Evolutionary conservation across 2,797 vertebrate species (phyloP), one percentile per base, ranked within the genome.

Genomic region (Lithobates sylvaticus): DNA sequence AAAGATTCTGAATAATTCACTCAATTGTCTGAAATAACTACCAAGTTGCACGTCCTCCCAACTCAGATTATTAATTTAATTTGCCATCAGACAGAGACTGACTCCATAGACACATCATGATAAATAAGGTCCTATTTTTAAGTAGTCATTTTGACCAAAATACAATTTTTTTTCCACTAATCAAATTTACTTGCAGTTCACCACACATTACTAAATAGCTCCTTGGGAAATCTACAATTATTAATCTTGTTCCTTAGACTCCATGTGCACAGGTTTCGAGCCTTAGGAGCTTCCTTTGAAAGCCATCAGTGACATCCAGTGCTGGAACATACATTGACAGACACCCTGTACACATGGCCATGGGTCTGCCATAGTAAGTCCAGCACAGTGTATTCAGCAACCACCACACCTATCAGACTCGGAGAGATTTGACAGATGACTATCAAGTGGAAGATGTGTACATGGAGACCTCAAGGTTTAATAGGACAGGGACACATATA

Each of bases 401-500:
- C 50, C 15, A 18, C 15, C 50, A 54, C 50, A 54, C 10, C 21
- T 9, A 7, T 23, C 21, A 8, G 10, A 61, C 18, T 61, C 54
- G 8, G 5, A 18, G 21, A 61, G 18, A 61, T 61, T 21, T n/a
- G 54, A 61, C 18, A 61, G 54, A 61, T 61, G 54, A 61, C 54
- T 61, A 61, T 23, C 54, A 61, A 61, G 21, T 23, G 54, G 10
- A 23, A 61, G 10, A 8, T 4, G 21, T 61, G 54, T 61, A 67
- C 65, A 29, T 3, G 65, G 27, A 67, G 27, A 29, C 65, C 27
- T 13, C 27, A 3, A 67, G n/a, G 65, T 27, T 67, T 29, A 44
- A n/a, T 54, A 78, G 67, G n/a, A 84, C 10, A 78, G 47, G 16
- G 36, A 71, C 39, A 70, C 81, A 76, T 81, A 34, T 29, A 74